These are phyloP conservation scores for Cheirogaleus major DNA, from an alignment of 2,797 vertebrate genomes.

Conservation along the genomic window DNA sequence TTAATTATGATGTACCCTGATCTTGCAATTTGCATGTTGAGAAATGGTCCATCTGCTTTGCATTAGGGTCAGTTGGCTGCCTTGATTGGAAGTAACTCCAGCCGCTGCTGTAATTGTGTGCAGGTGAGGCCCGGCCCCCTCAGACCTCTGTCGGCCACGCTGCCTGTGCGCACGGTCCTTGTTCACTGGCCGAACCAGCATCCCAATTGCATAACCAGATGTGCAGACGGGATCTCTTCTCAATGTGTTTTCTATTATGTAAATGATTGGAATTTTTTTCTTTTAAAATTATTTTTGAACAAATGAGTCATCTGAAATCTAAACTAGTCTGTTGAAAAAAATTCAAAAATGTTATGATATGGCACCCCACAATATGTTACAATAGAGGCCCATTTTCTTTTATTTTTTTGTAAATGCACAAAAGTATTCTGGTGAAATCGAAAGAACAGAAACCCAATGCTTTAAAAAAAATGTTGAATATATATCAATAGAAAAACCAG, in stretches of 20 bases:
- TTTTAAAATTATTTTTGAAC: constrained; percentile 1
- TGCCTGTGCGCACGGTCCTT: constrained; percentile 61
- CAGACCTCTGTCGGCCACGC: not conserved
- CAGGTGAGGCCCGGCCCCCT: constrained; percentile 80
- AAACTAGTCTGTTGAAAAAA: constrained; percentile 42
- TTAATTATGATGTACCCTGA: constrained; percentile 78
- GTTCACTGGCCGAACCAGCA: constrained; percentile 50
- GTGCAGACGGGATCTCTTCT: constrained; percentile 61
- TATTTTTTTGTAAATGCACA: not conserved
- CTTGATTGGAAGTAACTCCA: constrained; percentile 79
- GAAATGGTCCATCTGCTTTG: constrained; percentile 83
- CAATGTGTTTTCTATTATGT: constrained; percentile 71
- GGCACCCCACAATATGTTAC: not conserved
- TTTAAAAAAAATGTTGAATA: not conserved
- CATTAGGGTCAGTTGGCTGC: constrained; percentile 80
- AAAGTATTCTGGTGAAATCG: not conserved
- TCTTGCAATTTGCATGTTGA: constrained; percentile 72
- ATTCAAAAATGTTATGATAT: not conserved
- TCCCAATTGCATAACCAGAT: constrained; percentile 75
- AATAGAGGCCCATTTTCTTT: not conserved
- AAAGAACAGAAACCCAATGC: not conserved
- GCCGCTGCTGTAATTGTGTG: constrained; percentile 77
- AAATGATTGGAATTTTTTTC: constrained; percentile 60
- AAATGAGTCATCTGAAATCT: constrained; percentile 68
- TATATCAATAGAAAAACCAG: not conserved